These are phyloP conservation scores for Pantherophis alleghaniensis DNA, from an alignment of 2,797 vertebrate species.

Conservation along the genomic window DNA sequence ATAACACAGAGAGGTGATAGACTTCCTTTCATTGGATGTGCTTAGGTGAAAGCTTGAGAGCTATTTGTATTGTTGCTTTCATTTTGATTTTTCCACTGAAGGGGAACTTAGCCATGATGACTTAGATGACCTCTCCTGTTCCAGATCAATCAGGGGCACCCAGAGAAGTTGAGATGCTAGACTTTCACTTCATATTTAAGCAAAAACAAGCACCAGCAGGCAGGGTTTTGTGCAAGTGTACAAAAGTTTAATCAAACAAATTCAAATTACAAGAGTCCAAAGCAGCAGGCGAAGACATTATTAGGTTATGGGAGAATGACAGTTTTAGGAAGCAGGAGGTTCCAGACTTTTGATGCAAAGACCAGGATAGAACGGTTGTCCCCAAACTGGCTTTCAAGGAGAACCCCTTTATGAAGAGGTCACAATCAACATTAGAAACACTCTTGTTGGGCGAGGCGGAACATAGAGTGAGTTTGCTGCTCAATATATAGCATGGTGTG, in stretches of 20 bases:
- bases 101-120: neutral
- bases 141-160: neutral
- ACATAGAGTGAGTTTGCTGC: neutral
- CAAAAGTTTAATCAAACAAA: neutral
- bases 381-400: neutral
- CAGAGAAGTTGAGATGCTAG: neutral
- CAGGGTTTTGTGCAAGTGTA: neutral
- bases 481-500: rapidly evolving
- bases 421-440: neutral
- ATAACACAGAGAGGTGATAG: neutral
- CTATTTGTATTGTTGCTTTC: neutral
- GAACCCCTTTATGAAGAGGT: neutral
- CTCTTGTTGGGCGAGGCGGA: neutral
- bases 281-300: neutral
- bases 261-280: neutral
- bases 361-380: neutral
- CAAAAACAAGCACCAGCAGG: neutral
- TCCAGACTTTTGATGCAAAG: neutral
- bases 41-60: neutral
- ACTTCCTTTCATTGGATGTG: neutral
- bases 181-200: neutral
- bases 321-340: neutral
- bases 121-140: neutral
- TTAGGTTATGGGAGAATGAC: neutral
- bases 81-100: neutral